Percentiles rank a stretch among this genome's conserved stretches.
These are phyloP conservation scores for Cyclura pinguis DNA, from an alignment of 2,797 vertebrate species.

Conservation along the genomic window DNA sequence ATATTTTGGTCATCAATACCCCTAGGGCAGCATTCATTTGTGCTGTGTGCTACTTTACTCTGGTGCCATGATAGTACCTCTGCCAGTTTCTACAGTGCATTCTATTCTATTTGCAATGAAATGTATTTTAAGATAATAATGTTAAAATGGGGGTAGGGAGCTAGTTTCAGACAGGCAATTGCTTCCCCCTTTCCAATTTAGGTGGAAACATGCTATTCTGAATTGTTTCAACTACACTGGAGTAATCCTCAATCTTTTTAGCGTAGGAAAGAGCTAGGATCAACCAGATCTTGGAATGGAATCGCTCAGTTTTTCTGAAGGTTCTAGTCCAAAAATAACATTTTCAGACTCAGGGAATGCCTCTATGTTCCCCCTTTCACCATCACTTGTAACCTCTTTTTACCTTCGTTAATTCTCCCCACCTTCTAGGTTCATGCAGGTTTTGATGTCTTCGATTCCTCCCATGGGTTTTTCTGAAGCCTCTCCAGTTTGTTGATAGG, in stretches of 20 bases:
- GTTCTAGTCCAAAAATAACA: not conserved
- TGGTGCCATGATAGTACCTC: too few species aligned
- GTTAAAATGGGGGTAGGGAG: too few species aligned
- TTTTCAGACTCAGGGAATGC: not conserved
- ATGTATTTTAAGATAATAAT: not conserved
- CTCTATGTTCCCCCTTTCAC: not conserved
- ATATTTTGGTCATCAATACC: not conserved
- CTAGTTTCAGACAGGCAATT: not conserved
- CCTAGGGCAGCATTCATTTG: not conserved
- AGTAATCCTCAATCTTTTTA: not conserved
- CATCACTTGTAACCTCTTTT: not conserved
- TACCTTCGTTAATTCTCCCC: not conserved
- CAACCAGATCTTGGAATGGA: not conserved
- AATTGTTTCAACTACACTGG: not conserved
- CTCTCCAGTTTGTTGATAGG: not conserved
- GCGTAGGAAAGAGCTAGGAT: not conserved
- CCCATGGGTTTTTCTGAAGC: not conserved
- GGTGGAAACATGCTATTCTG: not conserved
- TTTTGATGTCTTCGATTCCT: not conserved
- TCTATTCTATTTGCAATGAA: not conserved
- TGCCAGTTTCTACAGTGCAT: not conserved
- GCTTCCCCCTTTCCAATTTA: not conserved
- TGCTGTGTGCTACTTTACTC: not conserved
- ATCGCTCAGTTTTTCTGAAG: not conserved
- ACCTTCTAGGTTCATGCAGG: not conserved